These are phyloP conservation scores for Vannuccia rotundouncinata DNA, from an alignment of 2,888 invertebrate genomes.

Conservation along the genomic window DNA sequence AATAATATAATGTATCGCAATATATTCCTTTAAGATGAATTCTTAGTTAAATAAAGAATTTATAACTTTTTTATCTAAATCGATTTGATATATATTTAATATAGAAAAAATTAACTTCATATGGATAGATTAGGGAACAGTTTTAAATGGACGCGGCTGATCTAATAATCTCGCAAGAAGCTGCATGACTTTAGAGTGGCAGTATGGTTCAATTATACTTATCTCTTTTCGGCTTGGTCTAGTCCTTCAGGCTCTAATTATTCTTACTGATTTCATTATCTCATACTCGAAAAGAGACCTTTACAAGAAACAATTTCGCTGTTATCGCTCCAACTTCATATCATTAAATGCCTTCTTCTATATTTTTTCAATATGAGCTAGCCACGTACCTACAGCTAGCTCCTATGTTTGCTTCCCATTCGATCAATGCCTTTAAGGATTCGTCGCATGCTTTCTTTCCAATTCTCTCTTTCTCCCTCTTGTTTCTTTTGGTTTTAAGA, in stretches of 20 bases:
- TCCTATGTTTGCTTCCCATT: not conserved
- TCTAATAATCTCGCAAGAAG: too few species aligned
- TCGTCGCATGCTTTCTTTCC: not conserved
- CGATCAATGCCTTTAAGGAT: not conserved
- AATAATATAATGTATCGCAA: too few species aligned
- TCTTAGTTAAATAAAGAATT: too few species aligned
- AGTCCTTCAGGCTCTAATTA: not conserved
- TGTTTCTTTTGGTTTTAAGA: too few species aligned
- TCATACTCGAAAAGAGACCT: not conserved
- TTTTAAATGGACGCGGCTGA: too few species aligned
- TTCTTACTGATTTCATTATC: conserved; percentile 11
- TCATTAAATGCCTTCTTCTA: not conserved
- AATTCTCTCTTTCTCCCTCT: not conserved
- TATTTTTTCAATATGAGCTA: too few species aligned
- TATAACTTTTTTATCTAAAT: too few species aligned
- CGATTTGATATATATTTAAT: too few species aligned
- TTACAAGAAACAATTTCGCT: not conserved
- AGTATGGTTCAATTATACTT: not conserved
- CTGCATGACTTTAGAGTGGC: too few species aligned
- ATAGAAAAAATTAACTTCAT: not conserved
- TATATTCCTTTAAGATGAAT: too few species aligned
- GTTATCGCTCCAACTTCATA: not conserved
- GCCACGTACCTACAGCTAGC: too few species aligned
- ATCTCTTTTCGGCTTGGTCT: not conserved
- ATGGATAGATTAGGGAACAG: too few species aligned